These are phyloP conservation scores for Ametastegia equiseti DNA, from an alignment of 2,888 invertebrate genomes.

Conservation along the genomic window DNA sequence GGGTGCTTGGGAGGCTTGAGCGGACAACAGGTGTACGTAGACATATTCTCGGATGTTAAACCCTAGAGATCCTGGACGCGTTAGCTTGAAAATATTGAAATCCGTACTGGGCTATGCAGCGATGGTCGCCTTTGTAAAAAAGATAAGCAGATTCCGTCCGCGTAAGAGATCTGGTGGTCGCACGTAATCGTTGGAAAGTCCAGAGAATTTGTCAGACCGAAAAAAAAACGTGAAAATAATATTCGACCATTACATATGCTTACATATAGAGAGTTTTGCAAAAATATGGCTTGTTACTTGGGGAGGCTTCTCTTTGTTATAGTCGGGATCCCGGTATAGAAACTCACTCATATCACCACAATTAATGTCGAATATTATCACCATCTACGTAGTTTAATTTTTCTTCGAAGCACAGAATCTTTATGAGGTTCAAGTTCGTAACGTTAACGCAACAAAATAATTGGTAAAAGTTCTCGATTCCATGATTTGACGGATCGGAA, in stretches of 20 bases:
- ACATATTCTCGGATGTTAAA: conserved; percentile 2
- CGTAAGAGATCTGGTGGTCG: background rate
- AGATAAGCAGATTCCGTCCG: conserved; percentile 39
- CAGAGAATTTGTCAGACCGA: conserved; percentile 71
- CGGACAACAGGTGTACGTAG: conserved; percentile 32
- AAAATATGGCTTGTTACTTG: conserved; percentile 23
- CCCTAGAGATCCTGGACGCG: conserved; percentile 18
- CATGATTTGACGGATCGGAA: too few relatives aligned
- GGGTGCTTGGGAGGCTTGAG: conserved; percentile 32
- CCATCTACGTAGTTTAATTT: background rate
- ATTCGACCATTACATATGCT: background rate
- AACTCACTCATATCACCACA: too few relatives aligned
- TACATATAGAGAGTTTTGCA: background rate
- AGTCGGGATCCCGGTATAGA: background rate
- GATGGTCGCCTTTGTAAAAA: conserved; percentile 27
- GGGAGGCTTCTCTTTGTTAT: background rate
- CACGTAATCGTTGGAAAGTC: conserved; percentile 53
- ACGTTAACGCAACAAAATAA: too few relatives aligned
- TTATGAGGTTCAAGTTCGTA: background rate
- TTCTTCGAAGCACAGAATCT: background rate
- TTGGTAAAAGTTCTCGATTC: too few relatives aligned
- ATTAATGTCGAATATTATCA: background rate
- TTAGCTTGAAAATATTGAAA: conserved; percentile 28
- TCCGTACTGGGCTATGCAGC: background rate
- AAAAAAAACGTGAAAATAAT: conserved; percentile 50